A percentile compares a stretch with the other conserved stretches of the same genome.
These are phyloP conservation scores for Umimayanthus chanpuru DNA, from an alignment of 92 coral and sea anemone genomes.

Conservation along the genomic window DNA sequence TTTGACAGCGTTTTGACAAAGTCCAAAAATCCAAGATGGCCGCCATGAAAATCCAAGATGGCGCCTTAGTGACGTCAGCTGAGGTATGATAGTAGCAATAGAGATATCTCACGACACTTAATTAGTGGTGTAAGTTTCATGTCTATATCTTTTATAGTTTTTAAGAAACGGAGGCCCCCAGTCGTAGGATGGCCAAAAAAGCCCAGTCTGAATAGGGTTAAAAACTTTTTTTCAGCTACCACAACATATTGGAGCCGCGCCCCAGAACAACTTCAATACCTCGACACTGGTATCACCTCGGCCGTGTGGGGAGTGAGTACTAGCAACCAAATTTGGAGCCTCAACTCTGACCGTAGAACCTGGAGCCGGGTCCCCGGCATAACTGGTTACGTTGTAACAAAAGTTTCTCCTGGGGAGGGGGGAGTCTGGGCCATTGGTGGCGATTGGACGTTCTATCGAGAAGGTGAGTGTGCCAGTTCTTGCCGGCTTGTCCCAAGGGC, in stretches of 20 bases:
- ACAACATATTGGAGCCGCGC: slow-evolving; percentile 24
- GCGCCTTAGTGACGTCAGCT: no score
- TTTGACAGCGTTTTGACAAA: no score
- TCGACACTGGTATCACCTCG: slow-evolving; percentile 31
- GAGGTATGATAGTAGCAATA: no score
- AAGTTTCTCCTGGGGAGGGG: slow-evolving; percentile 38
- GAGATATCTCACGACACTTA: no score
- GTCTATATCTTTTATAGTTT: no score
- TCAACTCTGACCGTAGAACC: slow-evolving; percentile 15
- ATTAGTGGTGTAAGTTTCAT: no score
- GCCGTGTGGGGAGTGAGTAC: slow-evolving; percentile 43
- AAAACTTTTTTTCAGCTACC: neutral
- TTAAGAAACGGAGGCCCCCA: no score
- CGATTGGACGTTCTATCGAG: slow-evolving; percentile 12
- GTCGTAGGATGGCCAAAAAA: no score
- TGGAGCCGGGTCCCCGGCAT: slow-evolving; percentile 18
- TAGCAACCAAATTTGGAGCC: slow-evolving; percentile 18
- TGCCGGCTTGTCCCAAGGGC: no score
- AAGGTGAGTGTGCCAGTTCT: neutral
- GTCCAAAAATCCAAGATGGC: no score
- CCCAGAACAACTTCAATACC: neutral
- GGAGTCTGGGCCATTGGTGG: slow-evolving; percentile 42
- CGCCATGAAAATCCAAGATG: no score
- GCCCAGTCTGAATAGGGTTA: no score
- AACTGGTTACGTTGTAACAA: slow-evolving; percentile 1